phyloP scores from a whole-genome alignment of 2,888 invertebrate species.

The Unio pictorum region DNA sequence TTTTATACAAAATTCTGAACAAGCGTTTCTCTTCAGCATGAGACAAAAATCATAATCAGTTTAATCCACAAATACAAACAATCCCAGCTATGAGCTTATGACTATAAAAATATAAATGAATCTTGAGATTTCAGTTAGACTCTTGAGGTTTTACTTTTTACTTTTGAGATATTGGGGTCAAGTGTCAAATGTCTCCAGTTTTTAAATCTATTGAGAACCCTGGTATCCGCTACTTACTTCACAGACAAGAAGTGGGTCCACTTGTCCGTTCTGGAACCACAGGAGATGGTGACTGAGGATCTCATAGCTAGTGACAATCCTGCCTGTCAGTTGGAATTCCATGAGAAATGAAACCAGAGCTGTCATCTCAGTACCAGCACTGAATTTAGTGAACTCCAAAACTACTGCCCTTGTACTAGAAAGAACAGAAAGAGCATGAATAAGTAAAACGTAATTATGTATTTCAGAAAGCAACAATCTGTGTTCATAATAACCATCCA shows the following conservation, averaged over 20 bases:
- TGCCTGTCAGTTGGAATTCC: constrained; percentile 64
- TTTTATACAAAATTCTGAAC: no score
- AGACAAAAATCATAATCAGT: no score
- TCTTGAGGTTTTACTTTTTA: neutral
- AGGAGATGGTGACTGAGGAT: constrained; percentile 57
- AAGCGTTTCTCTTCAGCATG: no score
- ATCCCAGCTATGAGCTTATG: no score
- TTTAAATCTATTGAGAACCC: no score
- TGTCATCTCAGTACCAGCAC: constrained; percentile 80
- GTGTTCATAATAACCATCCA: no score
- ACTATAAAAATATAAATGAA: no score
- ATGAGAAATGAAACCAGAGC: constrained; percentile 71
- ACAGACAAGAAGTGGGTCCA: constrained; percentile 55
- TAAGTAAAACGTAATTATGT: neutral
- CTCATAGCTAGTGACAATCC: constrained; percentile 52
- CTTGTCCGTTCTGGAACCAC: constrained; percentile 37
- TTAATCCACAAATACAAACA: no score
- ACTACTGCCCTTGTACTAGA: constrained; percentile 77
- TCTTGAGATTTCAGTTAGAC: neutral
- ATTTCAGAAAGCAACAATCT: neutral
- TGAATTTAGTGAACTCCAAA: constrained; percentile 81
- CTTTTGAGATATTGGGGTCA: no score
- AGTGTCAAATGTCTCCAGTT: no score
- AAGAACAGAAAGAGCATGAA: constrained; percentile 1
- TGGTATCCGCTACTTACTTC: constrained; percentile 38